Evolutionary conservation across 2,113 vertebrate species (phyloP).

Genomic region (Capreolus pygargus): DNA sequence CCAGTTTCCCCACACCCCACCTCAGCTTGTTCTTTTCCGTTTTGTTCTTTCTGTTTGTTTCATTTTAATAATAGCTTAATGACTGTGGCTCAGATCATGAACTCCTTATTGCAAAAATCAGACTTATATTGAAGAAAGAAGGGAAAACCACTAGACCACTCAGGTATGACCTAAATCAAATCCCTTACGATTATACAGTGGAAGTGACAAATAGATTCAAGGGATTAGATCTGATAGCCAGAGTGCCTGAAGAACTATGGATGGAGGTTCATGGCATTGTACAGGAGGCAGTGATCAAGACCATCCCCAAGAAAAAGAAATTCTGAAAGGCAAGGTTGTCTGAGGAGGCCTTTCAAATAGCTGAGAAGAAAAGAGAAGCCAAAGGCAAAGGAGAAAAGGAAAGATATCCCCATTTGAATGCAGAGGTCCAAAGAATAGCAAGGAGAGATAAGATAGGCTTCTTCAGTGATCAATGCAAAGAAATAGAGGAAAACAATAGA

Average conservation of each 20-base stretch:
- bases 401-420: not conserved
- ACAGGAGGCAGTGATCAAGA: not conserved
- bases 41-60: not conserved
- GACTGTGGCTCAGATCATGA: not conserved
- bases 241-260: not conserved
- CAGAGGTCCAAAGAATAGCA: not conserved
- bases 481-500: not conserved
- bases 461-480: not conserved
- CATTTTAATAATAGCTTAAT: not conserved
- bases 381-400: not conserved
- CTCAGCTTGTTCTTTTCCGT: fast-evolving
- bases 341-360: not conserved
- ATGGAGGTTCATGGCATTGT: not conserved
- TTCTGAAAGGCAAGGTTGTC: not conserved
- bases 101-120: not conserved
- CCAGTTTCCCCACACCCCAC: not conserved
- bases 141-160: not conserved
- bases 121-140: not conserved
- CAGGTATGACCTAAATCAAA: not conserved
- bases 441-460: not conserved
- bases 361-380: not conserved
- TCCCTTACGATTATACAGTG: not conserved
- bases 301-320: not conserved
- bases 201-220: not conserved
- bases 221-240: not conserved